phyloP scores from a whole-genome alignment of 2,888 invertebrate genomes.

The Cheilosia vernalis region DNA sequence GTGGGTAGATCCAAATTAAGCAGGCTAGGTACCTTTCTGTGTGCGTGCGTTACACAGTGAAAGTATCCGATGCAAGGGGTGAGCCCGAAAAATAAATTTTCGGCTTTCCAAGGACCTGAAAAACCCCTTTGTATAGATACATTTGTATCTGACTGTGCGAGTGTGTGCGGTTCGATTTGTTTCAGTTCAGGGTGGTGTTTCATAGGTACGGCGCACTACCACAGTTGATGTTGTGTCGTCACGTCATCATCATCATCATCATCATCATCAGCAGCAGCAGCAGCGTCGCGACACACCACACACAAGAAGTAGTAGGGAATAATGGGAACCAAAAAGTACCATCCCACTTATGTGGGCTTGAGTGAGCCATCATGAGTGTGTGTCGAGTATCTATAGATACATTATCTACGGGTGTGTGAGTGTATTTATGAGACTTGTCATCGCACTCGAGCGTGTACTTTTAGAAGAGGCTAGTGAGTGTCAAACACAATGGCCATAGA shows the following conservation, averaged over 20 bases:
- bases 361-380: slow-evolving; percentile 69
- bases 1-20: slow-evolving; percentile 61
- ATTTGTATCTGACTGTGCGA: slow-evolving; percentile 61
- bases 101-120: neutral
- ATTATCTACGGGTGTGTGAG: slow-evolving; percentile 29
- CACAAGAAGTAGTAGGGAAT: slow-evolving; percentile 28
- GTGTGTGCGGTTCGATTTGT: slow-evolving; percentile 60
- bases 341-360: slow-evolving; percentile 75
- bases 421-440: slow-evolving; percentile 73
- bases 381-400: slow-evolving; percentile 70
- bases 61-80: slow-evolving; percentile 37
- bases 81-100: slow-evolving; percentile 32
- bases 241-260: neutral
- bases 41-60: slow-evolving; percentile 41
- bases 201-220: too few species aligned
- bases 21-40: slow-evolving; percentile 33
- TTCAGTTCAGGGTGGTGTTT: slow-evolving; percentile 38
- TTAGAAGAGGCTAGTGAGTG: slow-evolving; percentile 76
- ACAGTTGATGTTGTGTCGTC: slow-evolving; percentile 45
- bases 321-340: slow-evolving; percentile 74
- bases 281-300: slow-evolving; percentile 28
- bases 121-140: slow-evolving; percentile 61
- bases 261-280: neutral
- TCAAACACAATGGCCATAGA: slow-evolving; percentile 75
- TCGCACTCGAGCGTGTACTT: slow-evolving; percentile 75